Evolutionary conservation across 1,140 invertebrate genomes (phyloP).

Genomic region (Olivierus martensii): DNA sequence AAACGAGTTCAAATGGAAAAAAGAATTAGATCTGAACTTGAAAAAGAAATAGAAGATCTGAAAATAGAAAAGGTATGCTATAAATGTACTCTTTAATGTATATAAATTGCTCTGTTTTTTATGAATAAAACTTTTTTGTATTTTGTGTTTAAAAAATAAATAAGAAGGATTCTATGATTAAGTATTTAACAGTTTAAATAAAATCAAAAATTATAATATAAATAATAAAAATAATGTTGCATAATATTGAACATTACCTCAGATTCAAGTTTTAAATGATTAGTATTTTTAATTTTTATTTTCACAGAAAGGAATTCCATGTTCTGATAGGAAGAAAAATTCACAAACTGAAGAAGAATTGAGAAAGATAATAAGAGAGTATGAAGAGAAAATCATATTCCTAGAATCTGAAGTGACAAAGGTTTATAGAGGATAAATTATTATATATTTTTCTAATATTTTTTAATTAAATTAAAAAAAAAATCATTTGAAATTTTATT

Average conservation of each 20-base stretch:
- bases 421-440: conserved; percentile 7
- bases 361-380: conserved; percentile 41
- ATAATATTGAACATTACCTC: background rate
- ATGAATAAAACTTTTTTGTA: too few species aligned
- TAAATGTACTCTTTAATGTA: background rate
- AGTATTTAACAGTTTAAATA: too few species aligned
- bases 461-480: too few species aligned
- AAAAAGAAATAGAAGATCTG: conserved; percentile 54
- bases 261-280: too few species aligned
- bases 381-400: conserved; percentile 64
- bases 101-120: background rate
- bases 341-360: conserved; percentile 4
- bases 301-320: too few species aligned
- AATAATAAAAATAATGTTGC: too few species aligned
- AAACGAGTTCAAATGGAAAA: conserved; percentile 62
- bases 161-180: too few species aligned
- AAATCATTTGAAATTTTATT: too few species aligned
- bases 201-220: too few species aligned
- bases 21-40: conserved; percentile 57
- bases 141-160: too few species aligned
- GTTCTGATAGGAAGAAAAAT: background rate
- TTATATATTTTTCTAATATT: background rate
- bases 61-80: conserved; percentile 22
- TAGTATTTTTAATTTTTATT: too few species aligned
- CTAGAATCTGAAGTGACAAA: conserved; percentile 67